Conservation (phyloP, 1,140 invertebrate species). For the Paraescarpia echinospica region DNA sequence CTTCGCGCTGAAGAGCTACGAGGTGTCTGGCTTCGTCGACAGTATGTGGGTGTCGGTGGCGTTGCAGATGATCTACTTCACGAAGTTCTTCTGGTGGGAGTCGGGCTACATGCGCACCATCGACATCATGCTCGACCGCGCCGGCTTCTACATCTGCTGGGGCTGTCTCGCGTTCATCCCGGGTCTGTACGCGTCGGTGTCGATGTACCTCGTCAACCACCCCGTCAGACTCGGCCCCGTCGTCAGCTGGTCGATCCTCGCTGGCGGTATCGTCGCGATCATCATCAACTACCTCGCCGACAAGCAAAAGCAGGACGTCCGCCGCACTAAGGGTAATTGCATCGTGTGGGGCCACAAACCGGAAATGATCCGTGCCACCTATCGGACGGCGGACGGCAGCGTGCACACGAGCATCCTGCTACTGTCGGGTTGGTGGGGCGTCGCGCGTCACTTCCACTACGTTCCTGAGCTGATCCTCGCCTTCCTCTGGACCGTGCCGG, state of each 20-base stretch:
- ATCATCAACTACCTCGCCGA: constrained; percentile 62
- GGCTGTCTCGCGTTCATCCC: constrained; percentile 66
- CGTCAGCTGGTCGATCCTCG: constrained; percentile 50
- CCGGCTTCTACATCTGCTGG: constrained; percentile 68
- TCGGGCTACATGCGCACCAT: constrained; percentile 68
- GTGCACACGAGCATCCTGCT: constrained; percentile 57
- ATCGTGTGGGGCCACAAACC: constrained; percentile 62
- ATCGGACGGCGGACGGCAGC: constrained; percentile 48
- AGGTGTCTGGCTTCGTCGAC: constrained; percentile 56
- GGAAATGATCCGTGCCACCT: constrained; percentile 58
- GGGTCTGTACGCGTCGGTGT: constrained; percentile 62
- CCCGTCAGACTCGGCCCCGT: constrained; percentile 45
- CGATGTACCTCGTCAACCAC: constrained; percentile 63
- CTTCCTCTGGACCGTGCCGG: constrained; percentile 62
- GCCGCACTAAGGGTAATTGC: constrained; percentile 57
- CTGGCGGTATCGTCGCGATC: constrained; percentile 57
- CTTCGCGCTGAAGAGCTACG: constrained; percentile 57
- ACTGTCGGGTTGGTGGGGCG: constrained; percentile 67
- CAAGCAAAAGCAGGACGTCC: constrained; percentile 62
- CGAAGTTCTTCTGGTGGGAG: constrained; percentile 70
- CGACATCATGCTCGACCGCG: constrained; percentile 66
- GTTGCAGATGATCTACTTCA: constrained; percentile 63
- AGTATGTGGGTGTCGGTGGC: constrained; percentile 57
- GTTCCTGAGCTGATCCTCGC: constrained; percentile 64
- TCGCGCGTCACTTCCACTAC: constrained; percentile 67